Evolutionary conservation across 2,888 invertebrate genomes (phyloP).

Genomic region (Chaetoderma sp.): DNA sequence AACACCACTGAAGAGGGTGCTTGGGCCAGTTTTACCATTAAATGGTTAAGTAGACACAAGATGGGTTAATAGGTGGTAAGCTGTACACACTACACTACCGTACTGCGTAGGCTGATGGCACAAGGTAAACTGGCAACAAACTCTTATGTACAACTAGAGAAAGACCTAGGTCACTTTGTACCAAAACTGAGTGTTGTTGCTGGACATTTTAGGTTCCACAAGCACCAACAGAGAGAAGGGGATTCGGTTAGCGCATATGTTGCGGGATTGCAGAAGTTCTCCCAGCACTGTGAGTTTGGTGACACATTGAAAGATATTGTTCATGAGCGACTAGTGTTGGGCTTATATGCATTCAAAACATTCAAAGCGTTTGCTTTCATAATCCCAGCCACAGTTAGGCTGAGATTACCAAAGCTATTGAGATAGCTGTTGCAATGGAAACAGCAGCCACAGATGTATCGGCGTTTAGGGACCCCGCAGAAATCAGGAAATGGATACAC

Average conservation of each 20-base stretch:
- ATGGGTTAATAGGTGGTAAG: too few relatives aligned
- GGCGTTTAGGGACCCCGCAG: too few relatives aligned
- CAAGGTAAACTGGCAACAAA: conserved; percentile 33
- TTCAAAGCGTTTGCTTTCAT: conserved; percentile 22
- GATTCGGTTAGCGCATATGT: not conserved
- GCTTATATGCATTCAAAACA: too few relatives aligned
- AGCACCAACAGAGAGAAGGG: not conserved
- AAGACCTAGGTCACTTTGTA: conserved; percentile 20
- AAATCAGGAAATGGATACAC: too few relatives aligned
- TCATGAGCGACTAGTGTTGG: conserved; percentile 37
- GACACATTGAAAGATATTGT: conserved; percentile 20
- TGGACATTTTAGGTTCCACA: conserved; percentile 15
- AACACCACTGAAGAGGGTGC: too few relatives aligned
- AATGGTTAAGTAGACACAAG: too few relatives aligned
- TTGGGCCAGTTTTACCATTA: too few relatives aligned
- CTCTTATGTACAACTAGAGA: conserved; percentile 19
- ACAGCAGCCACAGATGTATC: conserved; percentile 20
- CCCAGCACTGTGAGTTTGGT: conserved; percentile 7
- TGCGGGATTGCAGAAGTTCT: not conserved
- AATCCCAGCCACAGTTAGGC: too few relatives aligned
- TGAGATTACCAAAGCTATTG: too few relatives aligned
- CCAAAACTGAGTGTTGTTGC: conserved; percentile 32
- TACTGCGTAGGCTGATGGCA: conserved; percentile 23
- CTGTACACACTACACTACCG: too few relatives aligned
- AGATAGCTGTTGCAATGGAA: conserved; percentile 33